Percentiles rank a stretch among this genome's conserved stretches.
Conservation (phyloP, 2,113 vertebrate genomes). For the Macaca nemestrina region DNA sequence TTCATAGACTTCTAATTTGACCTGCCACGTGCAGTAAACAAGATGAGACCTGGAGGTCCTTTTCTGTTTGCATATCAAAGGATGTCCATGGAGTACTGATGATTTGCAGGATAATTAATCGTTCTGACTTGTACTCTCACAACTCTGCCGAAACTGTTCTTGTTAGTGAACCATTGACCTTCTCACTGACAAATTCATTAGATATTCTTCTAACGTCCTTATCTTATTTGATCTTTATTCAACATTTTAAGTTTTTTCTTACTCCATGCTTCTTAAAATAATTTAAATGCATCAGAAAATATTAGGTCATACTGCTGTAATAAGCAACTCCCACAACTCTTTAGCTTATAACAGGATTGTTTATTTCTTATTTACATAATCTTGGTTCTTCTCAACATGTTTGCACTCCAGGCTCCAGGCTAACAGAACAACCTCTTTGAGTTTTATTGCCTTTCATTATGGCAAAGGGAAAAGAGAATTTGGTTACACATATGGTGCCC, state of each 20-base stretch:
- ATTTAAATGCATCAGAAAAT: not conserved
- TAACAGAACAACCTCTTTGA: not conserved
- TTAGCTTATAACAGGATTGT: not conserved
- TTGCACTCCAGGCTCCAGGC: not conserved
- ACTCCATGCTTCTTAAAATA: not conserved
- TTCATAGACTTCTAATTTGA: slow-evolving; percentile 9
- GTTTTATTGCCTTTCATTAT: not conserved
- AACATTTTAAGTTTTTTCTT: not conserved
- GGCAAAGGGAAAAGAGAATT: not conserved
- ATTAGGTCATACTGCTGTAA: not conserved
- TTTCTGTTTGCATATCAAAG: not conserved
- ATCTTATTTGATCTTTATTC: slow-evolving; percentile 10
- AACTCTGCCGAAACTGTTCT: not conserved
- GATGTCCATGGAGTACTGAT: not conserved
- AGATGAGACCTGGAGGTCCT: not conserved
- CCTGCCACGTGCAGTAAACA: not conserved
- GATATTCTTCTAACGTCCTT: not conserved
- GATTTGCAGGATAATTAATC: slow-evolving; percentile 31
- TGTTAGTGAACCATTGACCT: not conserved
- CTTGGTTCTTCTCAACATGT: not conserved
- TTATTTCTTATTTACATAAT: not conserved
- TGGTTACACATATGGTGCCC: too few relatives aligned
- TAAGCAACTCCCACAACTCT: not conserved
- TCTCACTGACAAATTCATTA: slow-evolving; percentile 12
- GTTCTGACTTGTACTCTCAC: not conserved